Evolutionary conservation across 1,140 invertebrate genomes (phyloP).

Genomic region (Stenopsyche tienmushanensis): DNA sequence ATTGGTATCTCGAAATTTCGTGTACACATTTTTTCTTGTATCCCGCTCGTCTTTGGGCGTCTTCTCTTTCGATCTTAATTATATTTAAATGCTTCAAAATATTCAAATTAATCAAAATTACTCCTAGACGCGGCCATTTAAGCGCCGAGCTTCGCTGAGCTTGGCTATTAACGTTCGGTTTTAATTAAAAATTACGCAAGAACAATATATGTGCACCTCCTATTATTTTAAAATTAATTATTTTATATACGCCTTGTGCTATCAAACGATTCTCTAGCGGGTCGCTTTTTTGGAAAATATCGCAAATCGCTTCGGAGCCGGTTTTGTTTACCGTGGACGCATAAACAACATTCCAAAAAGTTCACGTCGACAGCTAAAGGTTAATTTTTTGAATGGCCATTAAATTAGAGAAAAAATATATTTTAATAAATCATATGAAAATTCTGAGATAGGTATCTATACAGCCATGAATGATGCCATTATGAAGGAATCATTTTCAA

Average conservation of each 20-base stretch:
- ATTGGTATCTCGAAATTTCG: neutral
- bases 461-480: too few relatives aligned
- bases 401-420: too few relatives aligned
- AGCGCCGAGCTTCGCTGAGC: conserved; percentile 4
- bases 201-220: conserved; percentile 19
- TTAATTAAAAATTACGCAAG: conserved; percentile 41
- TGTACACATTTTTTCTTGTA: conserved; percentile 14
- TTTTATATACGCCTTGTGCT: conserved; percentile 4
- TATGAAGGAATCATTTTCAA: too few relatives aligned
- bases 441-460: too few relatives aligned
- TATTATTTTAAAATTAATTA: conserved; percentile 40
- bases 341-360: too few relatives aligned
- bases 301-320: too few relatives aligned
- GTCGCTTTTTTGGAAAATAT: too few relatives aligned
- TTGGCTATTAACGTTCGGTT: conserved; percentile 29
- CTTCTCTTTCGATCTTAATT: conserved; percentile 33
- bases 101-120: conserved; percentile 42
- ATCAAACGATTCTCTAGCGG: too few relatives aligned
- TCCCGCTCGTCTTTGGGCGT: neutral
- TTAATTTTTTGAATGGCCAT: too few relatives aligned
- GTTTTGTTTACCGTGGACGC: too few relatives aligned
- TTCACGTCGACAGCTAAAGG: too few relatives aligned
- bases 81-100: conserved; percentile 40
- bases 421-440: too few relatives aligned
- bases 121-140: conserved; percentile 24